These are phyloP conservation scores for Cheirogaleus major DNA, from an alignment of 2,797 vertebrate genomes.

Conservation along the genomic window DNA sequence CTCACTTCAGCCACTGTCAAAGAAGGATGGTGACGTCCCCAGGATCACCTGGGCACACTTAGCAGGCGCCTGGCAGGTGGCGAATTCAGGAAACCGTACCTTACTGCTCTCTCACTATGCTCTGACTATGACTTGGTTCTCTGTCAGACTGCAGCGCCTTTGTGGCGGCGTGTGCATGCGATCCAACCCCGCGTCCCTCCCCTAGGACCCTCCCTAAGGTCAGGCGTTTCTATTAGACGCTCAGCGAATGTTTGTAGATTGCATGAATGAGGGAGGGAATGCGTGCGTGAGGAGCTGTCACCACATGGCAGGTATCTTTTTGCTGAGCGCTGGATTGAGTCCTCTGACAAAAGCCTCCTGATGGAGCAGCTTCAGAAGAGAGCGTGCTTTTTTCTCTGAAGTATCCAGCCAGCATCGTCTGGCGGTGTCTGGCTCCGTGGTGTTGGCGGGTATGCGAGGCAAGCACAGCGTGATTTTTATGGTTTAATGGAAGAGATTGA, in stretches of 20 bases:
- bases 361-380: not conserved
- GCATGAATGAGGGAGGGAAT: not conserved
- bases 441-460: not conserved
- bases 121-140: not conserved
- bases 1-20: not conserved
- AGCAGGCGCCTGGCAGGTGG: fast-evolving
- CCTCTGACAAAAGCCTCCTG: not conserved
- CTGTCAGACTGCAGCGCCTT: not conserved
- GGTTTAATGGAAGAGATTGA: not conserved
- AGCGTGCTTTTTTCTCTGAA: not conserved
- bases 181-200: fast-evolving
- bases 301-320: not conserved
- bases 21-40: fast-evolving
- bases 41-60: fast-evolving
- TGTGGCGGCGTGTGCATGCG: not conserved
- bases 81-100: not conserved
- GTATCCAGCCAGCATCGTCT: not conserved
- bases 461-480: not conserved
- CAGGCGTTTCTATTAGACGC: fast-evolving
- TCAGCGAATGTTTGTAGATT: not conserved
- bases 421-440: fast-evolving
- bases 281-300: not conserved
- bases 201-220: not conserved
- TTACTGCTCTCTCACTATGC: not conserved
- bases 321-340: not conserved